Base-by-base conservation (phyloP, 2,888 invertebrate genomes). In the Eupelmus urozonus region DNA sequence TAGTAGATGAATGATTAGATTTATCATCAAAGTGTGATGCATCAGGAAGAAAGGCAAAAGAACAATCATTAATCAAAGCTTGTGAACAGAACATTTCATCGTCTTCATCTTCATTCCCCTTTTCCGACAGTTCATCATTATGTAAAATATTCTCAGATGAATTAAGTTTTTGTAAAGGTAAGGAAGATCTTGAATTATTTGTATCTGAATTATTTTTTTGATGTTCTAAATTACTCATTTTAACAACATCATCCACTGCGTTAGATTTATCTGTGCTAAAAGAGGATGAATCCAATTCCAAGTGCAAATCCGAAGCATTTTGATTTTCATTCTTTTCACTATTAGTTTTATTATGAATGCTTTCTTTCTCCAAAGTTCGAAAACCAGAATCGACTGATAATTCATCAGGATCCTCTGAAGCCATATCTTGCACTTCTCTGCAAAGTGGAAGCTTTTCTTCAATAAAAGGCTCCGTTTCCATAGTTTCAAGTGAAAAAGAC, bases 31-130 rank as follows among this genome's bases (percentile, higher is more conserved):
- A 27, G 49, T 73, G 57, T 20, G 76, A 66, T 51, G 76, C 74
- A 53, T 80, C 77, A n/a, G 69, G 23, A 11, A 71, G 9, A 42
- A 63, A 71, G 13, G 34, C 59, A 53, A 80, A 69, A 51, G 75
- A 69, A 67, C 66, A 76, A 45, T 76, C 53, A 49, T 78, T 18
- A 40, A 80, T 57, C 53, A 80, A 60, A 73, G 67, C 75, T 76
- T 78, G 80, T 18, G 80, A 80, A 45, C 20, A 71, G n/a, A 72
- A 76, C 59, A 76, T 80, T 23, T 78, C 74, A 18, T 78, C 75
- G 5, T 80, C 72, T 16, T 78, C 71, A 27, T 60, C 66, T 40
- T 59, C 40, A 7, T 72, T 27, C n/a, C 45, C 11, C 42, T n/a
- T 49, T 63, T 76, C 5, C 34, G n/a, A 62, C 34, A 59, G 13